Evolutionary conservation across 2,888 invertebrate genomes (phyloP).

Genomic region (Xestia xanthographa): DNA sequence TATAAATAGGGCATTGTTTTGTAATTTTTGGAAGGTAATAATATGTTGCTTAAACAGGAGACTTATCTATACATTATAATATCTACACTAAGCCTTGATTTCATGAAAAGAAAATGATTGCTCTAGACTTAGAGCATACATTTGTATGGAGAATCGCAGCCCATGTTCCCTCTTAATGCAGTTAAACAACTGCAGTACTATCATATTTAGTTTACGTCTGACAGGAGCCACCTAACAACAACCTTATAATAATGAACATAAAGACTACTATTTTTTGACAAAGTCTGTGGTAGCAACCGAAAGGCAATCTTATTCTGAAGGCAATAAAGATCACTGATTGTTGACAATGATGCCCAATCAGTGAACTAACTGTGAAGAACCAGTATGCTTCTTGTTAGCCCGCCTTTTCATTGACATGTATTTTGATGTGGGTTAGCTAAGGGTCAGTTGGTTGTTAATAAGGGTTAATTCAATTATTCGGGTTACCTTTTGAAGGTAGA

Average conservation of each 20-base stretch:
- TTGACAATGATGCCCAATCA: neutral
- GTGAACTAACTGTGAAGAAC: neutral
- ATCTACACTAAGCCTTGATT: too few species aligned
- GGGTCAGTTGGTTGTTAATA: slow-evolving; percentile 31
- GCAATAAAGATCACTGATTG: neutral
- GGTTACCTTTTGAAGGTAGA: slow-evolving; percentile 35
- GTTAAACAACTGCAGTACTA: slow-evolving; percentile 48
- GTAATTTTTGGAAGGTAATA: too few species aligned
- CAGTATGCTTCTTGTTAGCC: slow-evolving; percentile 17
- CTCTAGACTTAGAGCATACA: too few species aligned
- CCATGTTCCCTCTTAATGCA: slow-evolving; percentile 33
- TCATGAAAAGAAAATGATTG: too few species aligned
- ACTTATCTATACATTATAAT: too few species aligned
- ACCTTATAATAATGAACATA: neutral
- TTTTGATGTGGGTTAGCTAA: slow-evolving; percentile 42
- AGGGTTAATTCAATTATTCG: slow-evolving; percentile 53
- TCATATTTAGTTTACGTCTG: neutral
- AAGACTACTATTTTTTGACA: neutral
- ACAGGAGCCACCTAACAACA: neutral
- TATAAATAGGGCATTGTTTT: too few species aligned
- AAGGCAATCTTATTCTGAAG: neutral
- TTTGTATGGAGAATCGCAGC: too few species aligned
- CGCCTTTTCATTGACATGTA: slow-evolving; percentile 44
- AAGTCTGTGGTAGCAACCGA: neutral
- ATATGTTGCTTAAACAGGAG: too few species aligned